phyloP scores from a whole-genome alignment of 2,797 vertebrate genomes.

The Enteromius paludinosus region DNA sequence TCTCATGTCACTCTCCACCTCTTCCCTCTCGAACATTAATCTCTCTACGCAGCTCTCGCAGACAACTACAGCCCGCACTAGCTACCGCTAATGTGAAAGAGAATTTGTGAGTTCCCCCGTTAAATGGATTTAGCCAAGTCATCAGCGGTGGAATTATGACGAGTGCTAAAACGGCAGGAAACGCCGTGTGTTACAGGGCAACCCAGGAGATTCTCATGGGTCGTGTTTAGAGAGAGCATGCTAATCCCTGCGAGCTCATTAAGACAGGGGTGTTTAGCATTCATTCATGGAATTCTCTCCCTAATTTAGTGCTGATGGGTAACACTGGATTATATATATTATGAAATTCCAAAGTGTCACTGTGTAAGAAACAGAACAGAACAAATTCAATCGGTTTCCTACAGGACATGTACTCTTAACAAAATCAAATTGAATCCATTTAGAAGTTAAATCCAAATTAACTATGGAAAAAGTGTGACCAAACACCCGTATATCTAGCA shows the following conservation, averaged over 20 bases:
- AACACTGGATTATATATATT: conserved; percentile 31
- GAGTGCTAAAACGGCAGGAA: neutral
- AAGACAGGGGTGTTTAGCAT: conserved; percentile 1
- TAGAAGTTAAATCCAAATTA: neutral
- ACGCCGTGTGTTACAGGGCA: conserved; percentile 1
- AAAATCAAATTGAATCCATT: neutral
- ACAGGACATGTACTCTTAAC: neutral
- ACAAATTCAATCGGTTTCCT: neutral
- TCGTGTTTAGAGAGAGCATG: conserved; percentile 38
- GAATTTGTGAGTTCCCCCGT: conserved; percentile 20
- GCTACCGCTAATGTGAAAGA: neutral
- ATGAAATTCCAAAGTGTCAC: neutral
- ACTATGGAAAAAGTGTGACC: neutral
- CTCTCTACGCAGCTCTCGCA: neutral
- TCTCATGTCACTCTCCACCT: conserved; percentile 8
- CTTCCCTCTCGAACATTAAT: conserved; percentile 27
- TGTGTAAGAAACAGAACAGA: neutral
- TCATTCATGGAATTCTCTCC: conserved; percentile 46
- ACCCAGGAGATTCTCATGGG: neutral
- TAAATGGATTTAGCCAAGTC: conserved; percentile 35
- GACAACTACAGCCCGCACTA: neutral
- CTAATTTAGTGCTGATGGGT: conserved; percentile 18
- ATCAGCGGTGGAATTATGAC: conserved; percentile 6
- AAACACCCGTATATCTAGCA: neutral
- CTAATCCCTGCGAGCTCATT: conserved; percentile 52